These are phyloP conservation scores for Pogona vitticeps DNA, from an alignment of 2,113 vertebrate genomes.

Conservation along the genomic window DNA sequence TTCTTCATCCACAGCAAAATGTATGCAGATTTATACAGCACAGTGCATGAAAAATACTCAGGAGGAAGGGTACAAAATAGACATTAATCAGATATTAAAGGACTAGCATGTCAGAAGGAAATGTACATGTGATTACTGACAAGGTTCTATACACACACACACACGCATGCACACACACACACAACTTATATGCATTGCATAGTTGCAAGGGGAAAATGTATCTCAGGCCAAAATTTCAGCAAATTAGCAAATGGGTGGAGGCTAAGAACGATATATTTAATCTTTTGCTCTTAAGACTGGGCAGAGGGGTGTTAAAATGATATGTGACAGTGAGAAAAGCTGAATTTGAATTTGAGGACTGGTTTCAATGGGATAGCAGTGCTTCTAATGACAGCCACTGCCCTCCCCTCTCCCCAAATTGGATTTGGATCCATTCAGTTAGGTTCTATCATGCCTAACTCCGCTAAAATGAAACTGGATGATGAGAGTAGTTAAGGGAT, in stretches of 20 bases:
- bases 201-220: neutral
- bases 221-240: constrained; percentile 30
- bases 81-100: constrained; percentile 70
- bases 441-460: neutral
- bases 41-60: constrained; percentile 54
- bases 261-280: constrained; percentile 43
- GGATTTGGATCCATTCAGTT: constrained; percentile 29
- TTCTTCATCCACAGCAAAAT: constrained; percentile 69
- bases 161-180: too few species aligned
- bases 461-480: rapidly evolving
- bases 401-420: neutral
- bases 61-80: constrained; percentile 56
- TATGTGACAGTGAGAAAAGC: constrained; percentile 59
- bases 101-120: constrained; percentile 55
- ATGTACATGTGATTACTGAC: constrained; percentile 36
- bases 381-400: constrained; percentile 33
- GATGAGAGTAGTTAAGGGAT: rapidly evolving
- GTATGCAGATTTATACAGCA: constrained; percentile 68
- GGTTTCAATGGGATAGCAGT: neutral
- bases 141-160: too few species aligned
- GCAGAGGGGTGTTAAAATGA: constrained; percentile 26
- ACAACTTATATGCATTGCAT: constrained; percentile 13
- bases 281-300: constrained; percentile 49
- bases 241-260: constrained; percentile 61
- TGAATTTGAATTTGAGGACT: constrained; percentile 52